Conservation (phyloP, 2,113 vertebrate species). For the Phasianus colchicus region DNA sequence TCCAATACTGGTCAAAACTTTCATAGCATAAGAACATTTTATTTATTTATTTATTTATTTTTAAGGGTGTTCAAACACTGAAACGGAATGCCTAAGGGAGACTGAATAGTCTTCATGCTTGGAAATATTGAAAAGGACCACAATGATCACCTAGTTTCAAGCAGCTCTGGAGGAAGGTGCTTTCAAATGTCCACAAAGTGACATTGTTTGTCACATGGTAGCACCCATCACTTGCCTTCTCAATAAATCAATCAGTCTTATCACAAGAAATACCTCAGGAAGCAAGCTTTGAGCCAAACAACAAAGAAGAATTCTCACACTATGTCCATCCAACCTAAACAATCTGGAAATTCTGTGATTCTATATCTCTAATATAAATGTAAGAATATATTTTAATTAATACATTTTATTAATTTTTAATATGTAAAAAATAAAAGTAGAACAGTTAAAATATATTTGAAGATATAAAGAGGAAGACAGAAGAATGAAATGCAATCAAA, state of each 20-base stretch:
- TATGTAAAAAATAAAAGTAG: accelerated
- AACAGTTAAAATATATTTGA: not conserved
- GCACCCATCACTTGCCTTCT: too few relatives aligned
- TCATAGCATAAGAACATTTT: not conserved
- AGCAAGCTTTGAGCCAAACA: too few relatives aligned
- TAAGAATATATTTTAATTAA: not conserved
- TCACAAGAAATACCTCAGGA: too few relatives aligned
- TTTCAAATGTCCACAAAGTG: too few relatives aligned
- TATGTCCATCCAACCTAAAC: not conserved
- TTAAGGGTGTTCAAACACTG: not conserved
- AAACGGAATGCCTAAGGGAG: not conserved
- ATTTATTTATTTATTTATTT: accelerated
- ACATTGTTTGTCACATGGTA: too few relatives aligned
- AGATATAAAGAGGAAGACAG: not conserved
- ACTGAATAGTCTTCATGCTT: not conserved
- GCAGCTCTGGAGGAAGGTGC: too few relatives aligned
- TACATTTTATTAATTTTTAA: not conserved
- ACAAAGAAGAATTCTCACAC: too few relatives aligned
- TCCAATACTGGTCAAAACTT: not conserved
- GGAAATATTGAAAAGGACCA: not conserved
- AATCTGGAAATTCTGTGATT: not conserved
- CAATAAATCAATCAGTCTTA: too few relatives aligned
- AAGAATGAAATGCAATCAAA: not conserved
- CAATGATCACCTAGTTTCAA: too few relatives aligned
- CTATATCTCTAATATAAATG: not conserved